Evolutionary conservation across 1,140 invertebrate species (phyloP), one percentile per base, ranked within the genome.

Genomic region (Tigriopus japonicus): DNA sequence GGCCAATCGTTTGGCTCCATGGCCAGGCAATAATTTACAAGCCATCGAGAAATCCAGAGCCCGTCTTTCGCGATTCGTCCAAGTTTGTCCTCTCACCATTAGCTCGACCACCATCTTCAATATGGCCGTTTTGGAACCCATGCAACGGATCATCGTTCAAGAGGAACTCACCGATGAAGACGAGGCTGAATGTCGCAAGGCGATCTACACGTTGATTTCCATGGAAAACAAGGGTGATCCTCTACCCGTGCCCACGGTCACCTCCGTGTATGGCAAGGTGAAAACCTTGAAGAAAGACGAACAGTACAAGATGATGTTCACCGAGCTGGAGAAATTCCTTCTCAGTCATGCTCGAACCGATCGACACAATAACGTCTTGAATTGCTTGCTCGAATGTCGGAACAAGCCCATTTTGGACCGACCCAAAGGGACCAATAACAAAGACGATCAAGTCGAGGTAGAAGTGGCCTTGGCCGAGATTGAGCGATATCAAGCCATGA

Each of bases 61-160:
- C 3, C 75, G 81, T 52, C 67, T 95, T 0, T 80, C 83, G 52
- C 74, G 87, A 28, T 78, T 85, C 62, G 91, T 90, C 0, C 81
- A 84, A 53, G 91, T 90, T 71, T 97, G 90, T 86, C 92, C 93
- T 0, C 77, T 95, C 53, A 91, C 87, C 6, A 87, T 91, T 52
- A 85, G 85, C 14, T 84, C 86, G 5, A 93, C 89, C 0, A 78
- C 91, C 12, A 81, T 96, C 65, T 95, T 87, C 67, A 93, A 92
- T 68, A 74, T 93, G 62, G 80, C 81, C 35, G 59, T 61, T 15
- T 55, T 66, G 35, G 63, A 65, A 19, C 63, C 66, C 19, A 61
- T 67, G 14, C 43, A 56, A 12, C 62, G 59, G 40, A 60, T 63
- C 14, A 62, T 67, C 54, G 17, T 68, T 6, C 87, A 93, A 69